These are phyloP conservation scores for Pangasianodon hypophthalmus DNA, from an alignment of 2,113 vertebrate genomes.

Conservation along the genomic window DNA sequence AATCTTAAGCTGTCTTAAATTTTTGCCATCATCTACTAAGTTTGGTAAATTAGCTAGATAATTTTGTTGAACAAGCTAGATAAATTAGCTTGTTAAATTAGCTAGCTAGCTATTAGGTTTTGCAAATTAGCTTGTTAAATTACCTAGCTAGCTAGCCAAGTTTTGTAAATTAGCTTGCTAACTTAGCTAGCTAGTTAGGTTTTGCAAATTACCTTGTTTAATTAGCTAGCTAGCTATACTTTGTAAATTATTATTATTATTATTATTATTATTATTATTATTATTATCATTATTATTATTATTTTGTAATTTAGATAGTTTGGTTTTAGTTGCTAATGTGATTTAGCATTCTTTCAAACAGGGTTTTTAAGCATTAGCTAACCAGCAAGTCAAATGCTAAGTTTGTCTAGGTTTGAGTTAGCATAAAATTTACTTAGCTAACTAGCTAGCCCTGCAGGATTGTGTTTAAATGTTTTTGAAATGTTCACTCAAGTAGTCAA, in stretches of 20 bases:
- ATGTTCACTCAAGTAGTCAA: not conserved
- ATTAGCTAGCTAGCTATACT: not conserved
- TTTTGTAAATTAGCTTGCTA: not conserved
- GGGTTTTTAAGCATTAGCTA: not conserved
- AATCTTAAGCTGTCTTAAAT: not conserved
- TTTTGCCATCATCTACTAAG: not conserved
- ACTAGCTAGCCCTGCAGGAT: not conserved
- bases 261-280: too few species aligned
- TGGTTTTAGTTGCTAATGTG: not conserved
- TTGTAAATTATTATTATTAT: not conserved
- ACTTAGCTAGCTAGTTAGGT: not conserved
- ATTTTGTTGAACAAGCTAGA: too few species aligned
- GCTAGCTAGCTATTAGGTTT: not conserved
- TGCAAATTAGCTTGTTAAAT: not conserved
- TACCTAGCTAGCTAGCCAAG: not conserved
- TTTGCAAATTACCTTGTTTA: not conserved
- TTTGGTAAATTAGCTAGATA: not conserved
- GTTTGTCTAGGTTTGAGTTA: not conserved
- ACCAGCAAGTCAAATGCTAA: not conserved
- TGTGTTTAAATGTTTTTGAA: not conserved
- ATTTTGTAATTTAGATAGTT: not conserved
- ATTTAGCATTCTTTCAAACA: not conserved
- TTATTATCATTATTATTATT: too few species aligned
- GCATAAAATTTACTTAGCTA: not conserved
- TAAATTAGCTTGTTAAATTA: not conserved